Base-by-base conservation (phyloP, 2,113 vertebrate species). In the Brachirus orientalis region DNA sequence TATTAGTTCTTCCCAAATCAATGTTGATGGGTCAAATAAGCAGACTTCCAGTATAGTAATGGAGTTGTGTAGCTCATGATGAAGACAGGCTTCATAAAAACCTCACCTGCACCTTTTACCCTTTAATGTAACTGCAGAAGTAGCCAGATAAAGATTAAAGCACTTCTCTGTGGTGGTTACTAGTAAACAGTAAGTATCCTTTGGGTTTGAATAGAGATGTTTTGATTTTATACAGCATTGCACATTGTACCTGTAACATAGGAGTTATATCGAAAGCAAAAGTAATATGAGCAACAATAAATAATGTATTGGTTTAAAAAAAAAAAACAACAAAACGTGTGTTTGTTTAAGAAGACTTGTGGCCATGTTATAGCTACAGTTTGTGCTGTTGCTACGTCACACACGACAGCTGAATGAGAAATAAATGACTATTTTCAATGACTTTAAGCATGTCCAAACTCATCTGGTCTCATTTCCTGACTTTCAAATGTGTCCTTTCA, bases 161-260 rank as follows among this genome's bases (percentile, higher is more conserved):
- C 81, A 90, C 88, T 87, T 86, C 80, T 89, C 75, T 77, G 77
- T 87, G 83, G 80, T 89, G 86, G 84, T 89, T 80, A 74, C 66
- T 70, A 77, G 79, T 86, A 78, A 85, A 80, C 62, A 79, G 40
- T 83, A 90, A 90, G 86, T 88, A 90, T 90, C 88, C 73, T 89
- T 89, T 90, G 83, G 77, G 72, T 86, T 89, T 88, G 73, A 85
- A 87, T 88, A 89, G 81, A 89, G 77, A 82, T 67, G 69, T 90
- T 88, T 90, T 87, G 81, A 86, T 92, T 91, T 92, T 89, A 91
- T 92, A 92, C 87, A 86, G 83, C 87, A 92, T 90, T 92, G 90
- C 90, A 92, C 90, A 91, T 90, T 90, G 87, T 90, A 90, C 74
- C 81, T 89, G 90, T 90, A 91, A 90, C 67, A 92, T 91, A 92